Evolutionary conservation across 1,140 invertebrate species (phyloP).

Genomic region (Panagrolaimus sp.): DNA sequence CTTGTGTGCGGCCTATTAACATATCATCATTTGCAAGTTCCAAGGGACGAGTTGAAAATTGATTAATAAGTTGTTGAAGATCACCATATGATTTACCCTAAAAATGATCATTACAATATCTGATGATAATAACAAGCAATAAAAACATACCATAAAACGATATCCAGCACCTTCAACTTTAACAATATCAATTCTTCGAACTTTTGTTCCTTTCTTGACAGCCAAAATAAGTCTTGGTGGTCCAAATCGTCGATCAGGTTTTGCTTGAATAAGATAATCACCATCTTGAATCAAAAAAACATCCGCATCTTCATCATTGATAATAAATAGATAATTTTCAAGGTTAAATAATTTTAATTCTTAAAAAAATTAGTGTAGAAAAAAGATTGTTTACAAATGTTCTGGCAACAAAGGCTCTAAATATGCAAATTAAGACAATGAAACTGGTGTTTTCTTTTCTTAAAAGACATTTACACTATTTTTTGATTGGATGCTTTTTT

Average conservation of each 20-base stretch:
- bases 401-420: too few species aligned
- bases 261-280: conserved; percentile 36
- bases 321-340: too few species aligned
- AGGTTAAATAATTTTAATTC: too few species aligned
- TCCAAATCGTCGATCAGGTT: conserved; percentile 18
- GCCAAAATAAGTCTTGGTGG: conserved; percentile 28
- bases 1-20: too few species aligned
- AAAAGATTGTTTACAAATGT: too few species aligned
- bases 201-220: conserved; percentile 7
- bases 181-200: conserved; percentile 23
- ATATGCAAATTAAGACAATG: too few species aligned
- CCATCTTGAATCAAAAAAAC: conserved; percentile 37
- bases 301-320: conserved; percentile 46
- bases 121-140: too few species aligned
- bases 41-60: conserved; percentile 11
- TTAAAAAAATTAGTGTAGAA: too few species aligned
- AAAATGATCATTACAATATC: too few species aligned
- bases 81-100: conserved; percentile 16
- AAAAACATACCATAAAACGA: conserved; percentile 16
- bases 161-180: not conserved
- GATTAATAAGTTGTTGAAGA: conserved; percentile 19
- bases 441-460: too few species aligned
- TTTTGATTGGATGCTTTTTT: too few species aligned
- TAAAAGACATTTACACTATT: too few species aligned
- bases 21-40: conserved; percentile 27